phyloP scores from a whole-genome alignment of 2,797 vertebrate species.

The Otus scops region DNA sequence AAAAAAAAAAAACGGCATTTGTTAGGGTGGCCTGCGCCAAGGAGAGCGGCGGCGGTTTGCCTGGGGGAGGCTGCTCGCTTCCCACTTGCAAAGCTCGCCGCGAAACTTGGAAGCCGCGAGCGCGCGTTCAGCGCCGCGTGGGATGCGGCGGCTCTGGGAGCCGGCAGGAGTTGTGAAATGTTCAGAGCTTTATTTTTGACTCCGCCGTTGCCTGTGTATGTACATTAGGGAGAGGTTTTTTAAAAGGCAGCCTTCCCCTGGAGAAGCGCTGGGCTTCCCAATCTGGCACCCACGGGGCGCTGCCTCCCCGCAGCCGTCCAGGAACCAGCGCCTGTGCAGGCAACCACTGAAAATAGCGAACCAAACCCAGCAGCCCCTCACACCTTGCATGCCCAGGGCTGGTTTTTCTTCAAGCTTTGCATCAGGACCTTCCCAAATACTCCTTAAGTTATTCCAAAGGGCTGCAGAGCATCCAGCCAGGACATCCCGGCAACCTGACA shows the following conservation, averaged over 20 bases:
- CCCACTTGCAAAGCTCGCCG: slow-evolving; percentile 19
- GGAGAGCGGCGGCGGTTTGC: slow-evolving; percentile 5
- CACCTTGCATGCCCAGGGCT: neutral
- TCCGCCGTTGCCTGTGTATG: neutral
- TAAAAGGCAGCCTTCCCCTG: neutral
- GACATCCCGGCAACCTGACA: neutral
- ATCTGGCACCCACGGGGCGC: neutral
- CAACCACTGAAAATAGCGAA: neutral
- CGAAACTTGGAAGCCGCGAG: slow-evolving; percentile 30
- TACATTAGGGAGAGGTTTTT: neutral
- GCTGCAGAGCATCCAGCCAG: neutral
- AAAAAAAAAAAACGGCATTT: neutral
- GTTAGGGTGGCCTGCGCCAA: slow-evolving; percentile 9
- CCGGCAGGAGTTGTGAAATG: slow-evolving; percentile 54
- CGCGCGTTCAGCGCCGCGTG: neutral
- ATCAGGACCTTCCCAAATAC: neutral
- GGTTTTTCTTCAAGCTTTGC: neutral
- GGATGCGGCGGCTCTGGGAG: slow-evolving; percentile 15
- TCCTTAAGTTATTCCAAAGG: neutral
- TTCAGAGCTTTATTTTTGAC: slow-evolving; percentile 64
- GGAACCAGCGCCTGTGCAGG: neutral
- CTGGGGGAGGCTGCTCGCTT: slow-evolving; percentile 40
- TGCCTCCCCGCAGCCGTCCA: neutral
- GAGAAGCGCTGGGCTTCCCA: slow-evolving; percentile 31
- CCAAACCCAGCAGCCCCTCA: neutral